These are phyloP conservation scores for Pollenia griseotomentosa DNA, from an alignment of 2,888 invertebrate genomes.

Conservation along the genomic window DNA sequence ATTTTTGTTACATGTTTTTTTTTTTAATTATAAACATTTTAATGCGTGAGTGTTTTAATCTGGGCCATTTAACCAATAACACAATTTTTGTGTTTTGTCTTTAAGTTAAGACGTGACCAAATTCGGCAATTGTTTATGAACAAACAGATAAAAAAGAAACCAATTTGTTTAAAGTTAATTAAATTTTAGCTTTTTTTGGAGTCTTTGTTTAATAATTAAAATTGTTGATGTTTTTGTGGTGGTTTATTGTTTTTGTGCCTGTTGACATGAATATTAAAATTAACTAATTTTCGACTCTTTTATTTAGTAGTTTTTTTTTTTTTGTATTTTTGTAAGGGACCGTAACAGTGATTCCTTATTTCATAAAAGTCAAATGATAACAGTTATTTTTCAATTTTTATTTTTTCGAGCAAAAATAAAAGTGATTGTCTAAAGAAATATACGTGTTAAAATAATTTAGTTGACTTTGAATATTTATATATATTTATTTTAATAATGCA, in stretches of 20 bases:
- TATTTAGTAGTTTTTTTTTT: no score
- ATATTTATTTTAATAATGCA: no score
- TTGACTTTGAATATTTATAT: no score
- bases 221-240: not conserved
- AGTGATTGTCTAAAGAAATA: no score
- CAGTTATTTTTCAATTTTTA: no score
- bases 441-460: no score
- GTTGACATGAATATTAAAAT: slow-evolving; percentile 16
- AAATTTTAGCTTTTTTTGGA: slow-evolving; percentile 19
- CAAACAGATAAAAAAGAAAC: not conserved
- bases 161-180: slow-evolving; percentile 11
- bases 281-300: no score
- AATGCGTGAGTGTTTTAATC: slow-evolving; percentile 61
- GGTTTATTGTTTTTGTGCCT: not conserved
- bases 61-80: slow-evolving; percentile 27
- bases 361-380: no score
- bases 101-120: slow-evolving; percentile 61
- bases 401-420: no score
- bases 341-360: no score
- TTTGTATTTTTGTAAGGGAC: no score
- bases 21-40: slow-evolving; percentile 14
- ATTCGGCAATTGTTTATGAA: slow-evolving; percentile 61
- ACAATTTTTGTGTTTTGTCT: slow-evolving; percentile 15
- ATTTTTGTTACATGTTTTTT: slow-evolving; percentile 1
- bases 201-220: slow-evolving; percentile 4